Percentiles rank a stretch among this genome's conserved stretches.
phyloP scores from a whole-genome alignment of 2,113 vertebrate species.

The Mobula hypostoma region DNA sequence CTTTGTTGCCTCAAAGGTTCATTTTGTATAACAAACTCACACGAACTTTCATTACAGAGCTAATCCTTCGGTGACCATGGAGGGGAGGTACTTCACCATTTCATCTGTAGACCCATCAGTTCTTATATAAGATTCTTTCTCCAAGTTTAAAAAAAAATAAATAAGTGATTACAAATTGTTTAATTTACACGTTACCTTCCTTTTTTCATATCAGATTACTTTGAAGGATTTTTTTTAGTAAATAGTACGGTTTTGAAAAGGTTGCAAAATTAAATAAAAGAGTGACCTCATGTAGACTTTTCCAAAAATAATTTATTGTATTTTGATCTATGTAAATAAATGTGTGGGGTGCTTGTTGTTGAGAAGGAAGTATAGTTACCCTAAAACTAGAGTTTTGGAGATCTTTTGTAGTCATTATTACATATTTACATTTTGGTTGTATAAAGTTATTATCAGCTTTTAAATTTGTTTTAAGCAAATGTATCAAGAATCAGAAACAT shows the following conservation, averaged over 20 bases:
- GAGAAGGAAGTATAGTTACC: too few species aligned
- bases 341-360: too few species aligned
- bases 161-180: not conserved
- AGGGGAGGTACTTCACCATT: not conserved
- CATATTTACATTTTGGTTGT: too few species aligned
- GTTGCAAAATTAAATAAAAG: not conserved
- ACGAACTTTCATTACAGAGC: not conserved
- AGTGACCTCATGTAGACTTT: not conserved
- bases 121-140: not conserved
- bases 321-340: not conserved
- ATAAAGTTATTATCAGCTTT: not conserved
- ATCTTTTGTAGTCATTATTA: too few species aligned
- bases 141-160: not conserved
- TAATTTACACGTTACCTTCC: not conserved
- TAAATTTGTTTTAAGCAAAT: not conserved
- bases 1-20: too few species aligned
- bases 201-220: not conserved
- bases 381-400: too few species aligned
- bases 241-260: too few species aligned
- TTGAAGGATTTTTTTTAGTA: not conserved
- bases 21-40: too few species aligned
- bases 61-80: not conserved
- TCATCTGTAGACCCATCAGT: not conserved
- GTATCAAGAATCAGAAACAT: not conserved
- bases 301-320: not conserved